Conservation (phyloP, 2,888 invertebrate species). For the Pedicia rivosa region DNA sequence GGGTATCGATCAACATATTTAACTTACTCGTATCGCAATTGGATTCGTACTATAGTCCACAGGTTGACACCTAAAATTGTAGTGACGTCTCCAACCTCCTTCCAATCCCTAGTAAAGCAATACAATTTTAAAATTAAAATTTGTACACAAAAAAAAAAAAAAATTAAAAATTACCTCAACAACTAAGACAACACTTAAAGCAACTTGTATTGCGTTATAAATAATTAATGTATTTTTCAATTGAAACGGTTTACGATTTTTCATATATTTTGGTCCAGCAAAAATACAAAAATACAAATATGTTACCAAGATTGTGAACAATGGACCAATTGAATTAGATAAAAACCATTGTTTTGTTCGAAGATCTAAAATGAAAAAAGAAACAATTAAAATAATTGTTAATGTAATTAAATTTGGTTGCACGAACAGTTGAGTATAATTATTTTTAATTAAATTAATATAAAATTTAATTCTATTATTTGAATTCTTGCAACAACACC, state of each 20-base stretch:
- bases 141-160: too few species aligned
- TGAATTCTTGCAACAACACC: too few species aligned
- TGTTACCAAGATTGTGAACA: conserved; percentile 45
- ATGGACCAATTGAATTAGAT: conserved; percentile 52
- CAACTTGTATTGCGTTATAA: conserved; percentile 80
- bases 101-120: conserved; percentile 31
- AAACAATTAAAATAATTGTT: too few species aligned
- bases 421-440: too few species aligned
- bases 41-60: conserved; percentile 47
- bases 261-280: conserved; percentile 80
- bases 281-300: conserved; percentile 59
- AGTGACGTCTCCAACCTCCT: conserved; percentile 42
- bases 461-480: too few species aligned
- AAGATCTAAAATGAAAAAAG: conserved; percentile 37
- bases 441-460: too few species aligned
- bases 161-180: conserved; percentile 44
- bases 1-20: neutral
- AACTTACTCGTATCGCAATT: conserved; percentile 36
- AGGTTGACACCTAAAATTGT: conserved; percentile 52
- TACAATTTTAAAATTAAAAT: neutral
- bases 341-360: conserved; percentile 60
- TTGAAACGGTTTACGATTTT: conserved; percentile 68
- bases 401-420: too few species aligned
- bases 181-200: conserved; percentile 66
- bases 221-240: conserved; percentile 60